Evolutionary conservation across 2,888 invertebrate species (phyloP).

Genomic region (Eucriotettix oculatus): DNA sequence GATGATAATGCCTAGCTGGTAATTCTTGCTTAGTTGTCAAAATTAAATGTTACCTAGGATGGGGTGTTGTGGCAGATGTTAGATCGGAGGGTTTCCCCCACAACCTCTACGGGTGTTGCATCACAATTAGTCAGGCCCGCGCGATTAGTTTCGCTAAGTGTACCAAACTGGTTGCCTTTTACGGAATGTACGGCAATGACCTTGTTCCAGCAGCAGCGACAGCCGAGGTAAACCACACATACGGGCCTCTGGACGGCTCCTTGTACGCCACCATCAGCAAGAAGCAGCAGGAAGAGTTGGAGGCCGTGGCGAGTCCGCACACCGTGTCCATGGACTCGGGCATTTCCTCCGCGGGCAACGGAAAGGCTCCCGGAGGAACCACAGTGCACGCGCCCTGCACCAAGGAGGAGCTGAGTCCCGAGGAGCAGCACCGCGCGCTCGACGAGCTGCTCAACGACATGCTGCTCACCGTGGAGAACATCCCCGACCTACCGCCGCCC

Average conservation of each 20-base stretch:
- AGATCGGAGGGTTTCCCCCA: too few species aligned
- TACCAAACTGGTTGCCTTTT: too few species aligned
- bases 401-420: constrained; percentile 23
- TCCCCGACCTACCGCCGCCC: constrained; percentile 33
- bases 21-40: too few species aligned
- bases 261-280: constrained; percentile 53
- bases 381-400: constrained; percentile 18
- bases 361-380: constrained; percentile 22
- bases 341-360: constrained; percentile 53
- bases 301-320: constrained; percentile 37
- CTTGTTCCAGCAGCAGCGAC: too few species aligned
- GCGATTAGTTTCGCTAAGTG: too few species aligned
- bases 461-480: constrained; percentile 74
- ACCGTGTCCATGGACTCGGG: constrained; percentile 85
- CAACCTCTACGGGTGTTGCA: too few species aligned
- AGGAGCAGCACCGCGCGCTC: constrained; percentile 49
- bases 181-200: too few species aligned
- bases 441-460: constrained; percentile 74
- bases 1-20: too few species aligned
- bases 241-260: constrained; percentile 78
- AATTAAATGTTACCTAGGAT: too few species aligned
- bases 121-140: too few species aligned
- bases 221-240: constrained; percentile 39
- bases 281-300: constrained; percentile 17
- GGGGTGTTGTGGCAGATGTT: too few species aligned